Evolutionary conservation across 2,113 vertebrate genomes (phyloP).

Genomic region (Ovis canadensis): DNA sequence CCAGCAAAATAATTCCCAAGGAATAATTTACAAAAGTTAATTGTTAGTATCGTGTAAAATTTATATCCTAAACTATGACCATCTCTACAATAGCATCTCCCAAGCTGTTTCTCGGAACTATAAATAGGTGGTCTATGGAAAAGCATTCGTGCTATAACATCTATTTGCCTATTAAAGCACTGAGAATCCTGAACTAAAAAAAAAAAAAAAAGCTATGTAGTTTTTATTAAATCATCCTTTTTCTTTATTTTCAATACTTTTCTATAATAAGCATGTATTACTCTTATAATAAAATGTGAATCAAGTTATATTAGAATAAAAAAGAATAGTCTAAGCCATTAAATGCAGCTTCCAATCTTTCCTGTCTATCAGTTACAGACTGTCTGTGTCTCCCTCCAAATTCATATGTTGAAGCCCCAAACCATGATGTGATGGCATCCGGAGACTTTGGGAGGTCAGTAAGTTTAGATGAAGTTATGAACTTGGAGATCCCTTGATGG

Average conservation of each 20-base stretch:
- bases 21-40: slow-evolving; percentile 13
- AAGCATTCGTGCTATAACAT: not conserved
- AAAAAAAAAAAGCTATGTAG: not conserved
- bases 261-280: not conserved
- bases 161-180: not conserved
- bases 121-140: not conserved
- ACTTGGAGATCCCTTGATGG: not conserved
- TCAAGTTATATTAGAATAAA: not conserved
- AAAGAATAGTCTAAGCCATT: not conserved
- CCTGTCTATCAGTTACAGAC: not conserved
- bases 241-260: not conserved
- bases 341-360: not conserved
- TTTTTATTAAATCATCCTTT: not conserved
- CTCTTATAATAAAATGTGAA: not conserved
- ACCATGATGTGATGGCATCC: not conserved
- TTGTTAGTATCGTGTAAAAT: not conserved
- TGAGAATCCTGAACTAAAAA: not conserved
- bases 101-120: not conserved
- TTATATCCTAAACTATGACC: not conserved
- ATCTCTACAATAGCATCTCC: not conserved
- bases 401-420: not conserved
- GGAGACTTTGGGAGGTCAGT: not conserved
- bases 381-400: not conserved
- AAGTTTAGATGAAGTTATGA: not conserved
- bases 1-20: not conserved